These are phyloP conservation scores for Nibea coibor DNA, from an alignment of 2,113 vertebrate species.

Conservation along the genomic window DNA sequence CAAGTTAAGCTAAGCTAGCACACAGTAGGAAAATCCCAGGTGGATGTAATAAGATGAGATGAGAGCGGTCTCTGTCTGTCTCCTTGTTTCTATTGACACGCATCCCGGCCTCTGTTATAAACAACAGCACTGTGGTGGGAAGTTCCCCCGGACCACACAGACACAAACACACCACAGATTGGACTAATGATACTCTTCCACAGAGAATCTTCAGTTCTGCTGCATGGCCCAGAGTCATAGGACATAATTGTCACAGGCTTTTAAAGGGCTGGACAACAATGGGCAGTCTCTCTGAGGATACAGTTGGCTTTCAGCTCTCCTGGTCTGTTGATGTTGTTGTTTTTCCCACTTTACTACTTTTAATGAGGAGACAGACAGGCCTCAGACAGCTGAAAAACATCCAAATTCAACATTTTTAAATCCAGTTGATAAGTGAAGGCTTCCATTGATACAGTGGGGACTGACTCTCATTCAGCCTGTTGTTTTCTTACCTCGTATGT, in stretches of 20 bases:
- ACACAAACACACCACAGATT: slow-evolving; percentile 43
- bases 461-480: neutral
- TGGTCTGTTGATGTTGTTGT: slow-evolving; percentile 42
- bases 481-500: neutral
- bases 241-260: slow-evolving; percentile 47
- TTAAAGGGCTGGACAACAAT: slow-evolving; percentile 46
- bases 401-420: neutral
- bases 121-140: slow-evolving; percentile 24
- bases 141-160: slow-evolving; percentile 58
- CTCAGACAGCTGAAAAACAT: neutral
- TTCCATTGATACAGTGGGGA: no score
- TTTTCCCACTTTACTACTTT: slow-evolving; percentile 20
- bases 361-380: slow-evolving; percentile 30
- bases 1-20: neutral
- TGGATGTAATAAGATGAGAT: neutral
- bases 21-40: neutral
- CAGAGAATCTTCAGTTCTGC: slow-evolving; percentile 57
- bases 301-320: slow-evolving; percentile 50
- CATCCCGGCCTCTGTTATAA: slow-evolving; percentile 7
- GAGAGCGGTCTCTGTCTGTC: slow-evolving; percentile 5
- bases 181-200: slow-evolving; percentile 54
- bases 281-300: slow-evolving; percentile 34
- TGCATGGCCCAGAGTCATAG: slow-evolving; percentile 42
- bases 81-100: neutral
- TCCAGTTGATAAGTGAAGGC: neutral